Percentiles rank a stretch among this genome's conserved stretches.
These are phyloP conservation scores for Eira barbara DNA, from an alignment of 2,113 vertebrate genomes.

Conservation along the genomic window DNA sequence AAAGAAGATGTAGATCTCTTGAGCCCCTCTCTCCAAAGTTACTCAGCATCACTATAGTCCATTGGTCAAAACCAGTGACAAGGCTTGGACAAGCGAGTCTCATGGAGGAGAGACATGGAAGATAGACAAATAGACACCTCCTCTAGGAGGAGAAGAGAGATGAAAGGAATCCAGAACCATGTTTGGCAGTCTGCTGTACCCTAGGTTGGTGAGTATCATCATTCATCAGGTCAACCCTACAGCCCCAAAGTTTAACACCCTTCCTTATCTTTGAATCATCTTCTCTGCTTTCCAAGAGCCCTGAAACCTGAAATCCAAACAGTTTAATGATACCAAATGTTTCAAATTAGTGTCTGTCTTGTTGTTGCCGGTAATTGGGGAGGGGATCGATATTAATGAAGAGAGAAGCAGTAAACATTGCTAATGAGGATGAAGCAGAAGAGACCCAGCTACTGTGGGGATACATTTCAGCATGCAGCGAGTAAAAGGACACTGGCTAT, in stretches of 20 bases:
- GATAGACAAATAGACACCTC: not conserved
- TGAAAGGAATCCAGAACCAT: not conserved
- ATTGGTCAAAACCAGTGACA: not conserved
- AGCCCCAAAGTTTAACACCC: not conserved
- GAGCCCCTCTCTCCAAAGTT: not conserved
- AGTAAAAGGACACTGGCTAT: slow-evolving; percentile 78
- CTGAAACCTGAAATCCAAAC: slow-evolving; percentile 77
- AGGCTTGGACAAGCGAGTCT: not conserved
- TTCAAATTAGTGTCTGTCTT: slow-evolving; percentile 79
- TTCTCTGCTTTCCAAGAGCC: slow-evolving; percentile 43
- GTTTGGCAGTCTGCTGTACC: not conserved
- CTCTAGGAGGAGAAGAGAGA: not conserved
- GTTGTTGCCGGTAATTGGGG: slow-evolving; percentile 77
- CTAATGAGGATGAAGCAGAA: slow-evolving; percentile 81
- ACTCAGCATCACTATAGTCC: not conserved
- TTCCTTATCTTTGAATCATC: slow-evolving; percentile 62
- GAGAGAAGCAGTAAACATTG: slow-evolving; percentile 81
- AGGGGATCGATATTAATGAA: slow-evolving; percentile 84
- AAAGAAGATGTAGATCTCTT: not conserved
- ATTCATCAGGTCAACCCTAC: not conserved
- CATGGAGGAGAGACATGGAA: not conserved
- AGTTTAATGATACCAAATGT: slow-evolving; percentile 79
- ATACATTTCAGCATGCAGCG: slow-evolving; percentile 65
- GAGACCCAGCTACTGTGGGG: slow-evolving; percentile 54
- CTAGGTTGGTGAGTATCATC: not conserved